Conservation (phyloP, 2,797 vertebrate species). For the Sus cebifrons region DNA sequence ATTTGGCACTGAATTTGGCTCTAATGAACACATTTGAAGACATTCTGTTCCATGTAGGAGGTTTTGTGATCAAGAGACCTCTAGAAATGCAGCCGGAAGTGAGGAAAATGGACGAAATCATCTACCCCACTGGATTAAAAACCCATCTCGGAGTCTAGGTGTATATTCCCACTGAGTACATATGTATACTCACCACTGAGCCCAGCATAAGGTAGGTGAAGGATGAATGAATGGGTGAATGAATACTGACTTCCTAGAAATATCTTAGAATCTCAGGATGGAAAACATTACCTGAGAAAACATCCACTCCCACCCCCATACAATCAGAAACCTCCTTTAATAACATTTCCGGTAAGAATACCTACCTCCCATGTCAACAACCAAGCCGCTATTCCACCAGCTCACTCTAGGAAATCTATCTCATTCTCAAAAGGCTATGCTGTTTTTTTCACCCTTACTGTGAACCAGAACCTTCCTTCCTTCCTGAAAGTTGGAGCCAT, state of each 20-base stretch:
- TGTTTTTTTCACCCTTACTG: not conserved
- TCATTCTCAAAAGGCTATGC: not conserved
- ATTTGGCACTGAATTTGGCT: conserved; percentile 24
- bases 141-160: not conserved
- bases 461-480: conserved; percentile 9
- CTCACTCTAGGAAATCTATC: conserved; percentile 30
- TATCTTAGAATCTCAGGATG: not conserved
- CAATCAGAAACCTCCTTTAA: not conserved
- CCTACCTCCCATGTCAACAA: not conserved
- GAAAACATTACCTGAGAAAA: not conserved
- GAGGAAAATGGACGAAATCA: not conserved
- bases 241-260: conserved; percentile 14
- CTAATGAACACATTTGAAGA: conserved; percentile 10
- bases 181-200: not conserved
- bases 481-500: conserved; percentile 1
- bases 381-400: not conserved
- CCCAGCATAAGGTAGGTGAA: not conserved
- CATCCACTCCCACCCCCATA: not conserved
- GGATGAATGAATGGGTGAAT: not conserved
- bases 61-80: not conserved
- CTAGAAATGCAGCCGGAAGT: not conserved
- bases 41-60: not conserved
- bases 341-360: not conserved
- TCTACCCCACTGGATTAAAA: not conserved
- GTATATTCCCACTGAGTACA: not conserved